Base-by-base conservation (phyloP, 2,113 vertebrate species). In the Scytalopus superciliaris region DNA sequence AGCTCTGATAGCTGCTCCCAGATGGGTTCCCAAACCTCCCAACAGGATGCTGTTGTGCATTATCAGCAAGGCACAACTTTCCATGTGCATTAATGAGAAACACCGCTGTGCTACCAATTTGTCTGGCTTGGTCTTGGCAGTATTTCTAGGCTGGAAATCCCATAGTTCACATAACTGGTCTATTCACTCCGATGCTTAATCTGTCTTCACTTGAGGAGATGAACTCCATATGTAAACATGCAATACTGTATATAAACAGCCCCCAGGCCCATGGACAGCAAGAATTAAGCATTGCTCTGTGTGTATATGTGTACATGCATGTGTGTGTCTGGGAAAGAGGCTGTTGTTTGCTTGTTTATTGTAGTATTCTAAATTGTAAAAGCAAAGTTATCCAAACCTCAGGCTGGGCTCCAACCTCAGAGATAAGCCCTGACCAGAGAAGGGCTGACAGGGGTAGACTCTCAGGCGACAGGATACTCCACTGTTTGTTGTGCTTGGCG, bases 61-160 rank as follows among this genome's bases (percentile, higher is more conserved):
- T 96, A 95, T 92, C 93, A 96, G 84, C 88, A 87, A 93, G 93
- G 93, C 94, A 93, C 90, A 93, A 96, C 81, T 94, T 95, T 93
- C 94, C 89, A 85, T n/a, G 78, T 69, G 47, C 96, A 57, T 89
- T 96, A 97, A 96, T 94, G 87, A 97, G 93, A 96, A 97, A 96
- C 94, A 95, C 94, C 89, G 94, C 95, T 93, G 95, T 88, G 90
- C 95, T 96, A 96, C 96, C 96, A 95, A 97, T 97, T 97, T 96
- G 96, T 95, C 94, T 96, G 94, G 64, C 81, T 97, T 84, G 85
- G 93, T 84, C 64, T 95, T 97, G 95, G 95, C 96, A 96, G 78
- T 57, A 73, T 95, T 92, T 96, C 78, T 25, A 72, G 70, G 49
- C 35, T 97, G 84, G 90, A 97, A 97, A 93, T 95, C 78, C 94